A percentile compares a stretch with the other conserved stretches of the same genome.
These are phyloP conservation scores for Aurelia aurita complex sp. Pacific DNA, from an alignment of 30 jellyfish, hydroid and myxozoan species.

Conservation along the genomic window DNA sequence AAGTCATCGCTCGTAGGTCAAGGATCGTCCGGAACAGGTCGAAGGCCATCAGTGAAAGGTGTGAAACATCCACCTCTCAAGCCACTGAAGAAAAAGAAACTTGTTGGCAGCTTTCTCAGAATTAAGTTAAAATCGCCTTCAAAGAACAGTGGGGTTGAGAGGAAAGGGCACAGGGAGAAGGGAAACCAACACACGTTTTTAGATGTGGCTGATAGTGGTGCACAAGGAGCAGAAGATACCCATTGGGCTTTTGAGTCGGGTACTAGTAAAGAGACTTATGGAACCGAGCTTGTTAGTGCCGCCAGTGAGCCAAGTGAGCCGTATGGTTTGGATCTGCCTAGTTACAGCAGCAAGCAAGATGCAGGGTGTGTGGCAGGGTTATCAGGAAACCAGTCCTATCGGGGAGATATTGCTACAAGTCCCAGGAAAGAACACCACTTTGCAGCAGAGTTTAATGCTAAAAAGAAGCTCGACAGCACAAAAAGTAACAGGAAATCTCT, in stretches of 20 bases:
- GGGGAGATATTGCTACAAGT: no score
- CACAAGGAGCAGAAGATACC: not conserved
- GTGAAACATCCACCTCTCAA: not conserved
- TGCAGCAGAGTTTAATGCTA: not conserved
- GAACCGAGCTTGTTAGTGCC: not conserved
- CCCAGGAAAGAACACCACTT: not conserved
- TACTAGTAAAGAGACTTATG: not conserved
- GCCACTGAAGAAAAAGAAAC: conserved; percentile 12
- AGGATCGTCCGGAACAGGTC: not conserved
- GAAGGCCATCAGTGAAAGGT: not conserved
- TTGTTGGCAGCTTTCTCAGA: conserved; percentile 4
- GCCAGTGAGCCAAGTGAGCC: not conserved
- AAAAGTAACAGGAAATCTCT: not conserved
- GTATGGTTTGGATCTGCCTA: not conserved
- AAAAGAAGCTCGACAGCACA: not conserved
- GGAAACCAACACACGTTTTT: not conserved
- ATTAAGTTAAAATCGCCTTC: conserved; percentile 17
- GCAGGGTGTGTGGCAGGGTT: not conserved
- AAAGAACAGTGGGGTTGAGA: not conserved
- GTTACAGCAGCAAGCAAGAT: no score
- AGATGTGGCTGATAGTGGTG: not conserved
- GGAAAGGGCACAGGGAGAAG: not conserved
- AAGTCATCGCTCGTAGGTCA: not conserved
- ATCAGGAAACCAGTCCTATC: not conserved
- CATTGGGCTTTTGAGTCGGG: not conserved